A percentile compares a stretch with the other conserved stretches of the same genome.
Evolutionary conservation across 2,888 invertebrate genomes (phyloP).

Genomic region (Brachynemurus nebulosus): DNA sequence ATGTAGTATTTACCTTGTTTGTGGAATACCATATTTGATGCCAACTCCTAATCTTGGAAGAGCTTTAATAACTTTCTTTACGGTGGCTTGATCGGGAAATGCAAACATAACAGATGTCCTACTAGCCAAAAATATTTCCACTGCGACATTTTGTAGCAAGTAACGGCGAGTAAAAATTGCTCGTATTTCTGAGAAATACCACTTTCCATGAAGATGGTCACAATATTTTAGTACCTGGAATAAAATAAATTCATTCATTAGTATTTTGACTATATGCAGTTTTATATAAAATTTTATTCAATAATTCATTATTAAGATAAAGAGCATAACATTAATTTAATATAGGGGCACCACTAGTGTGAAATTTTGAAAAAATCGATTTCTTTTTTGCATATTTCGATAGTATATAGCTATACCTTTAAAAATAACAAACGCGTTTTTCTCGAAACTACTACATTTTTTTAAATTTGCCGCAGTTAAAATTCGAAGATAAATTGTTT

Average conservation of each 20-base stretch:
- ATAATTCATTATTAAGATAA: background rate
- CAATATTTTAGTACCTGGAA: conserved; percentile 90
- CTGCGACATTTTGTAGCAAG: conserved; percentile 89
- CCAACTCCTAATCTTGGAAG: conserved; percentile 96
- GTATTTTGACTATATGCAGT: no score
- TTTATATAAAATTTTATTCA: background rate
- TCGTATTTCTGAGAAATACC: conserved; percentile 98
- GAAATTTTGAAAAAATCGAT: no score
- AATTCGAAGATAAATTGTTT: no score
- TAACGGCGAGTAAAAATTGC: conserved; percentile 97
- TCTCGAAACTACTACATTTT: no score
- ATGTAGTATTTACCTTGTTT: conserved; percentile 65
- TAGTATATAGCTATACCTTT: no score
- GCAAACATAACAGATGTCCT: conserved; percentile 99
- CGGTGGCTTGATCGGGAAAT: conserved; percentile 91
- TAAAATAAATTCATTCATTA: conserved; percentile 23
- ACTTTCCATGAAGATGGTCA: conserved; percentile 97
- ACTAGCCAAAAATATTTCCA: conserved; percentile 97
- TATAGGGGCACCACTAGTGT: no score
- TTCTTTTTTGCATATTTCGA: no score
- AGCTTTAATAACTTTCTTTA: conserved; percentile 96
- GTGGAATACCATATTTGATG: conserved; percentile 98
- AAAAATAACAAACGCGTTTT: no score
- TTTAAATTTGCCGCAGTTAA: no score
- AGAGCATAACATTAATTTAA: no score